Conservation (phyloP, 2,797 vertebrate genomes). For the Pseudopleuronectes americanus region DNA sequence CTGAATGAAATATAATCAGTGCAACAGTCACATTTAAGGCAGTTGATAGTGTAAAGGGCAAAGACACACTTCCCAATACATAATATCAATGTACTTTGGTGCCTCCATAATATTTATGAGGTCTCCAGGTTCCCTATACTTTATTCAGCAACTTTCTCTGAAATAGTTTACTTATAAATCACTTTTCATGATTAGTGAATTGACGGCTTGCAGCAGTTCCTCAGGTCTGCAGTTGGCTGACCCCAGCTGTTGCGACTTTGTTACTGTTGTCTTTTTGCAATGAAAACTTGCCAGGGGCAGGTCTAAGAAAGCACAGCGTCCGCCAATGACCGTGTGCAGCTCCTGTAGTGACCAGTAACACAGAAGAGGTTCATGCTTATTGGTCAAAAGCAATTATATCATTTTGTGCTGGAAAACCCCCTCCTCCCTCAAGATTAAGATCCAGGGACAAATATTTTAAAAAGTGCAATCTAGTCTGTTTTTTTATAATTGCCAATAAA, state of each 20-base stretch:
- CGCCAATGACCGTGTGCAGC: constrained; percentile 1
- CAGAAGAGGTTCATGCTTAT: not conserved
- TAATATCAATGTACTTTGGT: not conserved
- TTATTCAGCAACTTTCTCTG: not conserved
- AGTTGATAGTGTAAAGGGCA: not conserved
- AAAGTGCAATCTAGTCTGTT: too few species aligned
- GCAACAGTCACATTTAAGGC: not conserved
- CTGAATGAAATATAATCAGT: not conserved
- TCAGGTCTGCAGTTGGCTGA: not conserved
- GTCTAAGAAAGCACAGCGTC: constrained; percentile 3
- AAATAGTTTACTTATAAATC: not conserved
- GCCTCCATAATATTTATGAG: not conserved
- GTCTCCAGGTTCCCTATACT: not conserved
- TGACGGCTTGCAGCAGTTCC: not conserved
- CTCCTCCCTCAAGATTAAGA: too few species aligned
- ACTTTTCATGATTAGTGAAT: not conserved
- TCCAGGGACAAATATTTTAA: too few species aligned
- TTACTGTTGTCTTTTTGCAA: constrained; percentile 16
- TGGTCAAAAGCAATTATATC: not conserved
- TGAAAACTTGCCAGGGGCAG: constrained; percentile 5
- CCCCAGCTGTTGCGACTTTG: constrained; percentile 12
- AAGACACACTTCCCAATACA: not conserved
- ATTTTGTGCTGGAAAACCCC: not conserved
- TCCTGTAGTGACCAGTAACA: not conserved
- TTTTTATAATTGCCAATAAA: too few species aligned